Percentiles rank a stretch among this genome's conserved stretches.
phyloP scores from a whole-genome alignment of 2,113 vertebrate genomes.

The Chamaetylas fuelleborni region DNA sequence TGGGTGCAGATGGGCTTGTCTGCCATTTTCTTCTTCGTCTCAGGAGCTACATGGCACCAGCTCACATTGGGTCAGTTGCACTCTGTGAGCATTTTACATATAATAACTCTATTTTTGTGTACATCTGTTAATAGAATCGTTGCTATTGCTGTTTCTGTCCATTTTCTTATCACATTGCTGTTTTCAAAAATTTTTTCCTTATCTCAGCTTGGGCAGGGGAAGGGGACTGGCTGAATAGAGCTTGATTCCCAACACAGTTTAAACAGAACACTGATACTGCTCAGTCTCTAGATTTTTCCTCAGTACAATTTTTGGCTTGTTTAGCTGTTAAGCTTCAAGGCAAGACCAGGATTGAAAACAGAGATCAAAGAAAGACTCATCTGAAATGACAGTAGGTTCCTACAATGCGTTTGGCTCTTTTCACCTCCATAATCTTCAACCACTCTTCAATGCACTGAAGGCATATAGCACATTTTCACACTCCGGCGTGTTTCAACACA shows the following conservation, averaged over 20 bases:
- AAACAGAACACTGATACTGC: neutral
- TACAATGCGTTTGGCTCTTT: rapidly evolving
- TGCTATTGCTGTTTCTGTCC: rapidly evolving
- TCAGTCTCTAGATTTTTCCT: neutral
- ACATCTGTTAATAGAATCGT: neutral
- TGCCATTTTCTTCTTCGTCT: neutral
- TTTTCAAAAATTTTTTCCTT: neutral
- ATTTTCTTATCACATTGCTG: neutral
- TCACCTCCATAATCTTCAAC: neutral
- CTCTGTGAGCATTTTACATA: neutral
- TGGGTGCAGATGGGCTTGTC: neutral
- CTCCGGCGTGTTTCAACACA: neutral
- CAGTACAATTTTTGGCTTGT: neutral
- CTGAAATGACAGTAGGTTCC: neutral
- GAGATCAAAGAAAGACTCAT: neutral
- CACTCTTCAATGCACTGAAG: neutral
- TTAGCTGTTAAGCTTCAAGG: neutral
- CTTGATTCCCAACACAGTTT: neutral
- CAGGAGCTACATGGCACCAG: rapidly evolving
- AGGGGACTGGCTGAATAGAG: neutral
- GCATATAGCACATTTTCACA: neutral
- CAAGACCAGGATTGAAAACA: neutral
- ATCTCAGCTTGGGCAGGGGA: neutral
- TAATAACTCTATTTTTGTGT: neutral
- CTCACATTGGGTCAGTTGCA: rapidly evolving